Evolutionary conservation across 2,797 vertebrate species (phyloP), one percentile per base, ranked within the genome.

Genomic region (Xenentodon cancila): DNA sequence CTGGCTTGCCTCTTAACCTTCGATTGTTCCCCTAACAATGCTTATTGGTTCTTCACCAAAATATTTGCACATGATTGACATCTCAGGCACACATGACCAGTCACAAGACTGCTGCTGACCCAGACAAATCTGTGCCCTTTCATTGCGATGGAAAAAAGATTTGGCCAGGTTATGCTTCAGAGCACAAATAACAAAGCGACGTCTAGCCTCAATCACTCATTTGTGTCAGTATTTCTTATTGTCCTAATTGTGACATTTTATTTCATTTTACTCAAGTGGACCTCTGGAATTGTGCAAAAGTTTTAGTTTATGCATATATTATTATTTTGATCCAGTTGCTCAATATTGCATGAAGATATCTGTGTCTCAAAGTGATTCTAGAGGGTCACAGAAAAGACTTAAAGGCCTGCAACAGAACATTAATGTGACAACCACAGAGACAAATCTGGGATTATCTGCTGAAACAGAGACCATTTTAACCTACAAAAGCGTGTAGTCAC

Each of bases 41-140:
- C 80, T 82, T 84, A 81, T 80, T 82, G 85, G 86, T 87, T 84
- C 81, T 77, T 79, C 83, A 79, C 84, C 66, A 88, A 89, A 91
- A 92, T 87, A 90, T 90, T 87, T 90, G 85, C 84, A 79, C 90
- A 76, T 89, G 88, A 90, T 89, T 90, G 89, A 88, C 85, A 86
- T 84, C 78, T 84, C 75, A 68, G 75, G 80, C 81, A 79, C 89
- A 91, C 87, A 90, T 90, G 89, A 89, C 74, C 85, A 88, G 85
- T 91, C 90, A 88, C 88, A 81, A 73, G 86, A 76, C 79, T 27
- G 64, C 73, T n/a, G 43, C 79, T 70, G 68, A 83, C 75, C 77
- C 77, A 53, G 16, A 63, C 67, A 76, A 86, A 78, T 65, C 73
- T n/a, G 42, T 20, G 37, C 63, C 72, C 76, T 57, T 53, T 71